Percentiles rank a stretch among this genome's conserved stretches.
Conservation (phyloP, 2,888 invertebrate genomes). For the Strigamia transsilvanica region DNA sequence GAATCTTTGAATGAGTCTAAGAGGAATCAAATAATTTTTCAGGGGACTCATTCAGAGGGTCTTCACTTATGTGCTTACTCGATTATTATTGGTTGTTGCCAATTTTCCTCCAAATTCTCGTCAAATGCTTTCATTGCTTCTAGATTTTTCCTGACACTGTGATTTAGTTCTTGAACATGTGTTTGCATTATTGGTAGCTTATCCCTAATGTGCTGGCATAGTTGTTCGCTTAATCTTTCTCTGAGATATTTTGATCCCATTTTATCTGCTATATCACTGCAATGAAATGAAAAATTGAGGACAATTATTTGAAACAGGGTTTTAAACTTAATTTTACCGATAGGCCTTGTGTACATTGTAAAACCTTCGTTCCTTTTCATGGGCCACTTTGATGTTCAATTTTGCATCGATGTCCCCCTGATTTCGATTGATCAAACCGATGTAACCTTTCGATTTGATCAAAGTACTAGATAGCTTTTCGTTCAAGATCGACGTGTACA, state of each 20-base stretch:
- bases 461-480: not conserved
- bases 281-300: not conserved
- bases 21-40: no score
- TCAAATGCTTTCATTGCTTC: conserved; percentile 39
- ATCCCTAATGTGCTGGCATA: conserved; percentile 41
- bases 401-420: conserved; percentile 39
- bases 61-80: no score
- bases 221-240: conserved; percentile 45
- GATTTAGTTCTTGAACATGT: conserved; percentile 6
- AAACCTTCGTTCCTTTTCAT: conserved; percentile 33
- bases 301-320: not conserved
- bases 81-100: conserved; percentile 26
- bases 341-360: conserved; percentile 23
- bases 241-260: conserved; percentile 51
- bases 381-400: conserved; percentile 28
- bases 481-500: not conserved
- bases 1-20: conserved; percentile 10
- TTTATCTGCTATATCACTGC: conserved; percentile 19
- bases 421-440: conserved; percentile 46
- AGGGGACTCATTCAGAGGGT: no score
- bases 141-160: not conserved
- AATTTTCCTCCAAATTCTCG: not conserved
- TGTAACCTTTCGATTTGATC: conserved; percentile 27
- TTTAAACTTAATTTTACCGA: not conserved
- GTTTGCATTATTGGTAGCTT: conserved; percentile 4